Percentiles rank a stretch among this genome's conserved stretches.
Conservation (phyloP, 2,113 vertebrate species). For the Rissa tridactyla region DNA sequence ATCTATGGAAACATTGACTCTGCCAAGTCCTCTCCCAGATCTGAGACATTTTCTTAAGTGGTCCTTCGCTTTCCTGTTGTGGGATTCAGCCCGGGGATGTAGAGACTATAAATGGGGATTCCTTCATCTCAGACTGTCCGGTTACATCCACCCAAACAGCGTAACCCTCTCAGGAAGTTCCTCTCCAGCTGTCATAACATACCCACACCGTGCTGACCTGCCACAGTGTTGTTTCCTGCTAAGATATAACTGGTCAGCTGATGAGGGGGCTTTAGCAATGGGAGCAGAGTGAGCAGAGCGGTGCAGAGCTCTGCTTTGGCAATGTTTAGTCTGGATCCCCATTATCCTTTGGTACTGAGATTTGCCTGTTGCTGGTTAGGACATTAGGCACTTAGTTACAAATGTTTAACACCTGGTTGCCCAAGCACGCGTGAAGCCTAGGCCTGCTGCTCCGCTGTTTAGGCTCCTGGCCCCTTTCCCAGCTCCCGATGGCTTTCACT, state of each 20-base stretch:
- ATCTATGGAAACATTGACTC: conserved; percentile 17
- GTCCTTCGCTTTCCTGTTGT: conserved; percentile 7
- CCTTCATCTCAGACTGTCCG: not conserved
- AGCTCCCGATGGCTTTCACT: not conserved
- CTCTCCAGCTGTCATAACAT: conserved; percentile 30
- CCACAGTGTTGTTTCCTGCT: not conserved
- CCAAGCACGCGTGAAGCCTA: not conserved
- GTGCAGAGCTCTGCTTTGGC: not conserved
- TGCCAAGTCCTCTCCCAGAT: conserved; percentile 4
- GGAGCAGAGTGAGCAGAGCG: not conserved
- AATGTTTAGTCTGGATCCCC: not conserved
- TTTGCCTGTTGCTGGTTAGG: not conserved
- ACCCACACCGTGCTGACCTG: accelerated
- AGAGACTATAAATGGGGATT: conserved; percentile 9
- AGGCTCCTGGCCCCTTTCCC: not conserved
- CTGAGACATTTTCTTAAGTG: not conserved
- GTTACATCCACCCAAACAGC: not conserved
- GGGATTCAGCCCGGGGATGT: not conserved
- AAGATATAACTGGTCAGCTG: not conserved
- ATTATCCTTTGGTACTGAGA: not conserved
- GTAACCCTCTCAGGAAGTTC: not conserved
- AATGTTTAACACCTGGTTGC: not conserved
- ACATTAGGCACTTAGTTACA: not conserved
- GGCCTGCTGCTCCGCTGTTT: not conserved
- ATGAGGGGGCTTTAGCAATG: not conserved